phyloP scores from a whole-genome alignment of 2,888 invertebrate genomes.

The Thalpophila matura region DNA sequence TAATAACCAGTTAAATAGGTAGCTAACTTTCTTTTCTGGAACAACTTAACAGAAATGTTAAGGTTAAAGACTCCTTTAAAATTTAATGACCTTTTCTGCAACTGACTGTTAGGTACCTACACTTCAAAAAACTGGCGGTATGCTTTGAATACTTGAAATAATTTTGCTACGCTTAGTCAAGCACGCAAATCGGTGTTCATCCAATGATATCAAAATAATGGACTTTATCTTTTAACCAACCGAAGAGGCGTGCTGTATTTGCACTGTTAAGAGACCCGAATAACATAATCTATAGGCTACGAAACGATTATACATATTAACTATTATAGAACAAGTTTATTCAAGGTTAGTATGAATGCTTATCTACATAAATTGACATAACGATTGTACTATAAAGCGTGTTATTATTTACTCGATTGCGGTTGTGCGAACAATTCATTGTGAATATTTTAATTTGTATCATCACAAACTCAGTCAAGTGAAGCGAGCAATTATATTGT shows the following conservation, averaged over 20 bases:
- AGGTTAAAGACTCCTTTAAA: no score
- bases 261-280: no score
- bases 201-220: background rate
- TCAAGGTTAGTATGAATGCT: conserved; percentile 28
- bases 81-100: no score
- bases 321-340: conserved; percentile 12
- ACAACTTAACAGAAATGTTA: no score
- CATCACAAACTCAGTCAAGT: background rate
- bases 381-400: conserved; percentile 4
- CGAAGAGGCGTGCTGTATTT: background rate
- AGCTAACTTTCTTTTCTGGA: no score
- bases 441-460: conserved; percentile 18
- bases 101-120: no score
- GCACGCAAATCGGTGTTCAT: conserved; percentile 8
- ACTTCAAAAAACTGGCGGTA: conserved; percentile 1
- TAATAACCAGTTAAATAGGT: no score
- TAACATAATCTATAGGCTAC: no score
- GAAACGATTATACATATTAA: conserved; percentile 18
- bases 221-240: background rate
- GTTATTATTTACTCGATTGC: conserved; percentile 14
- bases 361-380: conserved; percentile 36
- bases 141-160: background rate
- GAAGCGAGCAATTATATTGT: background rate
- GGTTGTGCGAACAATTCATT: conserved; percentile 12
- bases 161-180: conserved; percentile 14